A percentile compares a stretch with the other conserved stretches of the same genome.
Evolutionary conservation across 2,888 invertebrate genomes (phyloP).

Genomic region (Cephus pulcher): DNA sequence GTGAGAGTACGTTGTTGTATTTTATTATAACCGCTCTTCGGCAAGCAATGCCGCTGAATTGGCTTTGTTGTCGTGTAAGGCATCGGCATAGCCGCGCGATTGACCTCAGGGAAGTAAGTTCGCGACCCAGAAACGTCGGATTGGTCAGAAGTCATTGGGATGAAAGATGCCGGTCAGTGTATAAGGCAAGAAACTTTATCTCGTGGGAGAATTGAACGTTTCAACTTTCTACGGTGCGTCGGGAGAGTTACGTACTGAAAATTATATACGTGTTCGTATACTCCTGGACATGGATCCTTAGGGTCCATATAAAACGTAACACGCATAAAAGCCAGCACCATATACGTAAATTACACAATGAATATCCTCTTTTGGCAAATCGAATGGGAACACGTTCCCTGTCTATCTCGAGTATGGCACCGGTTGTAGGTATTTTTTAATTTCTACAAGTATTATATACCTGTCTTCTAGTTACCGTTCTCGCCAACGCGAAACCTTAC

Average conservation of each 20-base stretch:
- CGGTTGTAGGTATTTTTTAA: neutral
- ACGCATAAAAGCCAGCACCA: neutral
- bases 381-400: neutral
- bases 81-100: neutral
- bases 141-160: neutral
- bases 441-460: neutral
- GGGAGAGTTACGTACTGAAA: neutral
- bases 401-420: neutral
- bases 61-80: conserved; percentile 21
- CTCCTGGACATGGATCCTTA: neutral
- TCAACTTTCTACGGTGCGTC: neutral
- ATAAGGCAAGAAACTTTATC: neutral
- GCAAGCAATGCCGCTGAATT: conserved; percentile 28
- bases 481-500: neutral
- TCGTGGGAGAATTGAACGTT: neutral
- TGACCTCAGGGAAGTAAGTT: neutral
- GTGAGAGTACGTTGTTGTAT: conserved; percentile 38
- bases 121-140: neutral
- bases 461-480: neutral
- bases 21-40: conserved; percentile 25
- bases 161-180: neutral
- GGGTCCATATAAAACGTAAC: neutral
- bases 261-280: neutral
- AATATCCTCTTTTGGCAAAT: neutral
- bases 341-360: neutral